Evolutionary conservation across 1,140 invertebrate genomes (phyloP).

Genomic region (Vanessa tameamea): DNA sequence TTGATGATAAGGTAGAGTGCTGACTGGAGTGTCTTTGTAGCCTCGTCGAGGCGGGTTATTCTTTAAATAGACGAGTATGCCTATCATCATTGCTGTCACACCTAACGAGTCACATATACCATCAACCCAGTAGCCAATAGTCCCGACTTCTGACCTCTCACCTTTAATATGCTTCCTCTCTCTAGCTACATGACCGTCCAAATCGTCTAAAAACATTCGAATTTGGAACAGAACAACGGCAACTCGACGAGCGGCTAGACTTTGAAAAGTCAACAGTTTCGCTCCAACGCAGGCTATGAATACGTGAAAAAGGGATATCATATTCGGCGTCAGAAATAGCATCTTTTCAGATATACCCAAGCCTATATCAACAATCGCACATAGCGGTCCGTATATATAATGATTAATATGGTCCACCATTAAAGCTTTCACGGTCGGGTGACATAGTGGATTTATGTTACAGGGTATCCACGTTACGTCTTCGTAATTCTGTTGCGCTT

Average conservation of each 20-base stretch:
- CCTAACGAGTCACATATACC: slow-evolving; percentile 88
- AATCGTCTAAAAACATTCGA: slow-evolving; percentile 88
- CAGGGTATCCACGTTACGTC: slow-evolving; percentile 84
- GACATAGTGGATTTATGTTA: slow-evolving; percentile 86
- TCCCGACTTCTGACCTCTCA: slow-evolving; percentile 87
- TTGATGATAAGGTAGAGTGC: slow-evolving; percentile 74
- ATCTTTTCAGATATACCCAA: slow-evolving; percentile 83
- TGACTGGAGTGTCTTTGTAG: slow-evolving; percentile 82
- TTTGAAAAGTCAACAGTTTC: slow-evolving; percentile 86
- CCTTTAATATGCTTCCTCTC: slow-evolving; percentile 85
- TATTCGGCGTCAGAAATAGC: slow-evolving; percentile 87
- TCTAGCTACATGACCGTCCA: slow-evolving; percentile 90
- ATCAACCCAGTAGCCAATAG: slow-evolving; percentile 86
- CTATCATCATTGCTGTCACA: slow-evolving; percentile 84
- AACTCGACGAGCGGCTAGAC: slow-evolving; percentile 83
- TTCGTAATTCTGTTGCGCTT: slow-evolving; percentile 69
- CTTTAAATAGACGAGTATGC: slow-evolving; percentile 84
- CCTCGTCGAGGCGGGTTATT: slow-evolving; percentile 86
- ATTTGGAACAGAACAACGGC: slow-evolving; percentile 88
- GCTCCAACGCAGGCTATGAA: slow-evolving; percentile 85
- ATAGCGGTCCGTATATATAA: slow-evolving; percentile 87
- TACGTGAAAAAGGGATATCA: slow-evolving; percentile 88
- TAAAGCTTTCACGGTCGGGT: slow-evolving; percentile 88
- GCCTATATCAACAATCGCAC: slow-evolving; percentile 83
- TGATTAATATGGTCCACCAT: slow-evolving; percentile 89